Conservation (phyloP, 2,113 vertebrate species). For the Pangasianodon hypophthalmus region DNA sequence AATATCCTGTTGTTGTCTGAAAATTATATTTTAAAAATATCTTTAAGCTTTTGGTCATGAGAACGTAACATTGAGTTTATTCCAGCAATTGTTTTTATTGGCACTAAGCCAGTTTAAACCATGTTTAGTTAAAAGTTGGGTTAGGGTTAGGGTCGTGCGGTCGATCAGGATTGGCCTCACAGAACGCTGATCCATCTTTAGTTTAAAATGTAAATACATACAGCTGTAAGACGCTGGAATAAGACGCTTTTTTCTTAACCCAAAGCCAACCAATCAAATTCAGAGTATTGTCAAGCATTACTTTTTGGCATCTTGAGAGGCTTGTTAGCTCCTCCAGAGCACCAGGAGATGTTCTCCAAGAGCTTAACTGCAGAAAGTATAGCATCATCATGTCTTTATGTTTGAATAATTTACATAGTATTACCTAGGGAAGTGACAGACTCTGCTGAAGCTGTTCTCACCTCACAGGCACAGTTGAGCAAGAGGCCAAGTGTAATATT, state of each 20-base stretch:
- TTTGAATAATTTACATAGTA: not conserved
- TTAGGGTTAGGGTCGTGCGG: too few species aligned
- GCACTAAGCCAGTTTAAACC: not conserved
- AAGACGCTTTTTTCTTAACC: not conserved
- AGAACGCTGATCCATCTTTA: not conserved
- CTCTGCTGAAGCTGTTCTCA: not conserved
- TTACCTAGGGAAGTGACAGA: not conserved
- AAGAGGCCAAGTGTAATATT: not conserved
- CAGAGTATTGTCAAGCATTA: not conserved
- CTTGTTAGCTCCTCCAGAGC: not conserved
- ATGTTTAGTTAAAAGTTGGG: not conserved
- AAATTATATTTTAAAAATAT: not conserved
- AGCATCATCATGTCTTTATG: not conserved
- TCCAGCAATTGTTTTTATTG: not conserved
- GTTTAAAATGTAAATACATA: not conserved
- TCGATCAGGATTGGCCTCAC: not conserved
- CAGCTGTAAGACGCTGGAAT: not conserved
- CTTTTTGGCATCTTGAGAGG: not conserved
- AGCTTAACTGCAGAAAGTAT: not conserved
- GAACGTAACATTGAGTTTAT: not conserved
- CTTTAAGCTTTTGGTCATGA: not conserved
- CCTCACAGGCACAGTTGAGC: not conserved
- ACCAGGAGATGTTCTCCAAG: not conserved
- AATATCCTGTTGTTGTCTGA: not conserved
- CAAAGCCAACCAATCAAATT: not conserved